Evolutionary conservation across 2,888 invertebrate genomes (phyloP).

Genomic region (Drosophila recens): DNA sequence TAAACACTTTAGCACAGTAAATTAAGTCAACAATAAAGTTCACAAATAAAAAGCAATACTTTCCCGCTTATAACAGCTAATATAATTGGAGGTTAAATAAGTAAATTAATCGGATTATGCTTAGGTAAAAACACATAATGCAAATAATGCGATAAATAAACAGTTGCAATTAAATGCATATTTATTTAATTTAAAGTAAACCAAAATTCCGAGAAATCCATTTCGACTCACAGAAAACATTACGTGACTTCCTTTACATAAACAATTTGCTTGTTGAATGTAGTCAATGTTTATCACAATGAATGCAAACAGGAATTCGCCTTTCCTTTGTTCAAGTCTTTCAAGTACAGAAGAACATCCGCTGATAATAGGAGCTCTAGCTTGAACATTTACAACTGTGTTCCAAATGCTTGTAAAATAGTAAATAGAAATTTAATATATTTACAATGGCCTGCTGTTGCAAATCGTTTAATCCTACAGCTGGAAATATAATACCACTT

Average conservation of each 20-base stretch:
- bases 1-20: neutral
- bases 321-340: slow-evolving; percentile 3
- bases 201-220: neutral
- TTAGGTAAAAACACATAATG: neutral
- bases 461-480: neutral
- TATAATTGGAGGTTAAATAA: neutral
- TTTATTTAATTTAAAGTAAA: neutral
- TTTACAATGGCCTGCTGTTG: neutral
- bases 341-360: neutral
- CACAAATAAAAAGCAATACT: neutral
- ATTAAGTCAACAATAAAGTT: neutral
- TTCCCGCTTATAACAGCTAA: neutral
- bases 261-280: slow-evolving; percentile 6
- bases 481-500: neutral
- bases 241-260: neutral
- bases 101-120: neutral
- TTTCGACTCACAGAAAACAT: neutral
- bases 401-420: neutral
- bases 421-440: neutral
- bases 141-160: neutral
- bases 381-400: neutral
- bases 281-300: neutral
- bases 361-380: neutral
- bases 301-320: neutral
- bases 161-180: neutral